Base-by-base conservation (phyloP, 2,888 invertebrate species). In the Drosophila multiciliata region DNA sequence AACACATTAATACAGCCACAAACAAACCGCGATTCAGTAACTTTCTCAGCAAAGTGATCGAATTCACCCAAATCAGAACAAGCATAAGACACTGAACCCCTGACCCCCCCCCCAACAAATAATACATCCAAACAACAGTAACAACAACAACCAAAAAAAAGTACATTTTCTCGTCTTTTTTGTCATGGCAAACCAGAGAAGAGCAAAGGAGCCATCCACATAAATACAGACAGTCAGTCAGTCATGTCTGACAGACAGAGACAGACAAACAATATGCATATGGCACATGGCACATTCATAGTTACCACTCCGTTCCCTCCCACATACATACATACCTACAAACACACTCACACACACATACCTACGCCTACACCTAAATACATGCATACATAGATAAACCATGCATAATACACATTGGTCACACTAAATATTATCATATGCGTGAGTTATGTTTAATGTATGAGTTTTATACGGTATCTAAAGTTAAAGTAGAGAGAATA, bases 401-500 rank as follows among this genome's bases (percentile, higher is more conserved):
- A 60, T 53, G 45, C 68, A 49, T 55, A 53, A 45, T 15, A 67
- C 61, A 67, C 71, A 78, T 74, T 64, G 80, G 61, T 82, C 83
- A 78, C 74, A 71, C 73, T 73, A 77, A 76, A 83, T 75, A 73
- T 71, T 78, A 73, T 80, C 78, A 80, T 76, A 61, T 53, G 75
- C 75, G 78, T 67, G 79, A 85, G 90, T 90, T 90, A 88, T 87
- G 82, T 86, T 85, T 73, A 78, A 78, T 74, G 67, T 88, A 79
- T 88, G 81, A 89, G 86, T 82, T 88, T 78, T 69, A 78, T 73
- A 78, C 75, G 75, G 75, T 75, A 83, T 87, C 71, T 76, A 75
- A 86, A 88, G 82, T 82, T 73, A 69, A 83, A 79, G 89, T 83
- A 78, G 71, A 83, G 60, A 83, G 75, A 69, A 70, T 38, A 79